Conservation (phyloP, 2,113 vertebrate genomes). For the Dromaius novaehollandiae region DNA sequence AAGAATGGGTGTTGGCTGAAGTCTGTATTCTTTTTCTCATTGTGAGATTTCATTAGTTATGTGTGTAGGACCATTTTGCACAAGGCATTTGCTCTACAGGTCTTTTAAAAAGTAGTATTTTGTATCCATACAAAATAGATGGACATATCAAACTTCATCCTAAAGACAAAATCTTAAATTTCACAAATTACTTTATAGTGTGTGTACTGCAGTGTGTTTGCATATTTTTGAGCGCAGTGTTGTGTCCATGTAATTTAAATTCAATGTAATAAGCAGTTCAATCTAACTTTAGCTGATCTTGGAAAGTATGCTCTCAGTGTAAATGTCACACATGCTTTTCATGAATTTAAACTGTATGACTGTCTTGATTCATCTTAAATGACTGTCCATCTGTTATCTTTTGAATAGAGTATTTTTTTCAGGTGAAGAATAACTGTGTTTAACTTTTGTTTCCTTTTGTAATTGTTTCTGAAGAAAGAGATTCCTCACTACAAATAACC, state of each 20-base stretch:
- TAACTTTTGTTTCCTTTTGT: constrained; percentile 26
- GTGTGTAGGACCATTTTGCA: neutral
- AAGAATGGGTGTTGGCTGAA: neutral
- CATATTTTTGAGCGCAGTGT: neutral
- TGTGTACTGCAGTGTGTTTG: neutral
- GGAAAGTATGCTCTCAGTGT: neutral
- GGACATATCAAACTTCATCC: neutral
- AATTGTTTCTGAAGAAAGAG: neutral
- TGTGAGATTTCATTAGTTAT: neutral
- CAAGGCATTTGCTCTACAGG: neutral
- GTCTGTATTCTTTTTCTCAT: neutral
- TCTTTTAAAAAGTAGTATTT: neutral
- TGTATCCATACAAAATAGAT: neutral
- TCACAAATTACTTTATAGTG: neutral
- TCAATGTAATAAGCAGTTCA: constrained; percentile 28
- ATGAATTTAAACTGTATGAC: neutral
- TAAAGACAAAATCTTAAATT: neutral
- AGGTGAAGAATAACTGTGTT: neutral
- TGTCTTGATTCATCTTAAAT: neutral
- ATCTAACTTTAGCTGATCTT: neutral
- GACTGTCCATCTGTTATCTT: neutral
- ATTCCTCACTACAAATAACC: neutral
- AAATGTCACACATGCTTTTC: constrained; percentile 9
- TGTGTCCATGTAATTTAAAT: neutral
- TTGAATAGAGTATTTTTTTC: neutral